A percentile compares a stretch with the other conserved stretches of the same genome.
phyloP scores from a whole-genome alignment of 2,888 invertebrate species.

The Sialis lutaria region DNA sequence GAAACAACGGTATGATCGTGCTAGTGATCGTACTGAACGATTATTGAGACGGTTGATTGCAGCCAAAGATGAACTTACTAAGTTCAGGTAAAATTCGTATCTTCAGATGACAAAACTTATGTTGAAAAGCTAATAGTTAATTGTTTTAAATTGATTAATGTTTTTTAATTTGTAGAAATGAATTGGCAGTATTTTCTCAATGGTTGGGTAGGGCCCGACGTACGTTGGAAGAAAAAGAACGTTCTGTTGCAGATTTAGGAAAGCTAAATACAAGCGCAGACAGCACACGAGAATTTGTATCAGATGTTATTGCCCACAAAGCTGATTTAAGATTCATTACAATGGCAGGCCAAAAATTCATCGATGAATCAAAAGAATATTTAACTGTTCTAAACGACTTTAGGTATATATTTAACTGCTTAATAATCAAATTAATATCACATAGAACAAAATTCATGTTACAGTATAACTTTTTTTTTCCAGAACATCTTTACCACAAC shows the following conservation, averaged over 20 bases:
- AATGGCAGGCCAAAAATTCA: conserved; percentile 90
- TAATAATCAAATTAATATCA: too few relatives aligned
- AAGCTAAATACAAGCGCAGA: conserved; percentile 54
- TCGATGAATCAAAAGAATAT: conserved; percentile 77
- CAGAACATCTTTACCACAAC: conserved; percentile 64
- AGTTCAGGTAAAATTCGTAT: conserved; percentile 39
- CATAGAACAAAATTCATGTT: too few relatives aligned
- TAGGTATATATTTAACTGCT: too few relatives aligned
- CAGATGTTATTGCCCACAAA: conserved; percentile 89
- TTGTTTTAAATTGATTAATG: too few relatives aligned
- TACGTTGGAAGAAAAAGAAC: conserved; percentile 69
- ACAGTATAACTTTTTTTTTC: conserved; percentile 10
- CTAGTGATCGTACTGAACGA: conserved; percentile 62
- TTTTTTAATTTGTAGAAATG: conserved; percentile 32
- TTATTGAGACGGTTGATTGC: conserved; percentile 57
- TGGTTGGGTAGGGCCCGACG: conserved; percentile 75
- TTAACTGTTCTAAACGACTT: conserved; percentile 71
- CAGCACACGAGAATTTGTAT: conserved; percentile 73
- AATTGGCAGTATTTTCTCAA: conserved; percentile 60
- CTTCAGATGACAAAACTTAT: too few relatives aligned
- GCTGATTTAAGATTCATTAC: conserved; percentile 90
- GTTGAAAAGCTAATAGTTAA: too few relatives aligned
- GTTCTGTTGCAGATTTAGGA: conserved; percentile 58
- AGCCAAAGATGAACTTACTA: conserved; percentile 75
- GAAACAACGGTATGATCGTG: conserved; percentile 66